These are phyloP conservation scores for Hydrolagus colliei DNA, from an alignment of 2,797 vertebrate genomes.

Conservation along the genomic window DNA sequence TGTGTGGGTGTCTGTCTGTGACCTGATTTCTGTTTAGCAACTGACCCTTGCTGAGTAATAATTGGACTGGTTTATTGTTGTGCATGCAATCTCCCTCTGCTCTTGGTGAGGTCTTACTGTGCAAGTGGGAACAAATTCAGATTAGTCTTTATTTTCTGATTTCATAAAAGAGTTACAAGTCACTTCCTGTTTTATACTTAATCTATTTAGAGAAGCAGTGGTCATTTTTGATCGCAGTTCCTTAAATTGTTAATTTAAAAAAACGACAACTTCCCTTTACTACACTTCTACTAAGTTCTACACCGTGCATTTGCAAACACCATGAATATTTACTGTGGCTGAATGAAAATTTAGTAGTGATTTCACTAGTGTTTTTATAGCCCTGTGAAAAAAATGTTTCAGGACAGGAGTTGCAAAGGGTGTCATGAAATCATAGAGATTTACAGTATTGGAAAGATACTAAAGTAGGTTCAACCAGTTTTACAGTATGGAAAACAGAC, in stretches of 20 bases:
- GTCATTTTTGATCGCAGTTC: background rate
- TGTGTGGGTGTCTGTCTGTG: constrained; percentile 46
- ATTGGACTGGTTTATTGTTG: constrained; percentile 35
- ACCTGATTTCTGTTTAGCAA: constrained; percentile 37
- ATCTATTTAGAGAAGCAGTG: constrained; percentile 3
- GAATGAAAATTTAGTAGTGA: background rate
- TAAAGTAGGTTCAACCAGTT: background rate
- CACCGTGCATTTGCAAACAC: background rate
- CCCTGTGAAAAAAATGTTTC: background rate
- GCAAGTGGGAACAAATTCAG: background rate
- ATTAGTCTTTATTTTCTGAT: background rate
- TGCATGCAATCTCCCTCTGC: constrained; percentile 34
- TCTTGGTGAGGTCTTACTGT: background rate
- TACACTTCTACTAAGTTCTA: background rate
- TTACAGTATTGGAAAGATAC: background rate
- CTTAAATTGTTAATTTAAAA: background rate
- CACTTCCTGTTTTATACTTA: background rate
- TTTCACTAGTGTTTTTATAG: background rate
- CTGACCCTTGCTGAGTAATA: constrained; percentile 40
- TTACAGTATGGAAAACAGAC: background rate
- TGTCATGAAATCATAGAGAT: background rate
- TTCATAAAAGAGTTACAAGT: background rate
- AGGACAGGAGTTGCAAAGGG: background rate
- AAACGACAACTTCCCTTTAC: background rate
- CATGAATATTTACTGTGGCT: background rate